These are phyloP conservation scores for Phocides pigmalion DNA, from an alignment of 1,140 invertebrate species.

Conservation along the genomic window DNA sequence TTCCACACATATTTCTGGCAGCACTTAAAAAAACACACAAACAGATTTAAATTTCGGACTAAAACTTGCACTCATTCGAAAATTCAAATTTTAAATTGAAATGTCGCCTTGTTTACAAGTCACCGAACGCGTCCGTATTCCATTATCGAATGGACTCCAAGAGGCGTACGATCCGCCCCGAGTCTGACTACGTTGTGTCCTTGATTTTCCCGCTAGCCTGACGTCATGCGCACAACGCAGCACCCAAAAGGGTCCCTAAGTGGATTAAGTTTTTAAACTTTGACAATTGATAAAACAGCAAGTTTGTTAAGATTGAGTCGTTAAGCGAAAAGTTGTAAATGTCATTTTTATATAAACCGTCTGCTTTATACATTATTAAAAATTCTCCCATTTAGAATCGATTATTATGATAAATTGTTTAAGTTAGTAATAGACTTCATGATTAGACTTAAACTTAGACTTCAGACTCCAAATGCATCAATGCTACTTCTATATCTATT, in stretches of 20 bases:
- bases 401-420: no score
- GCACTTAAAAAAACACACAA: slow-evolving; percentile 23
- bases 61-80: slow-evolving; percentile 6
- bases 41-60: slow-evolving; percentile 7
- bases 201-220: slow-evolving; percentile 71
- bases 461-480: no score
- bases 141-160: slow-evolving; percentile 50
- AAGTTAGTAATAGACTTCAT: no score
- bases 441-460: no score
- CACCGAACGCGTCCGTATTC: slow-evolving; percentile 58
- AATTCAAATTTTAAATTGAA: slow-evolving; percentile 38
- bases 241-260: slow-evolving; percentile 74
- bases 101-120: slow-evolving; percentile 57
- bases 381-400: no score
- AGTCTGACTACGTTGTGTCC: slow-evolving; percentile 62
- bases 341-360: neutral
- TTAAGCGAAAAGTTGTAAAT: slow-evolving; percentile 68
- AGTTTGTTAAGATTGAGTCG: slow-evolving; percentile 67
- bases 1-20: slow-evolving; percentile 34
- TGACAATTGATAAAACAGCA: slow-evolving; percentile 76
- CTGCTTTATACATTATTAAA: no score
- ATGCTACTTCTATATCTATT: no score
- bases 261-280: slow-evolving; percentile 82
- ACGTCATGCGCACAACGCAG: slow-evolving; percentile 73
- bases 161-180: slow-evolving; percentile 46